A percentile compares a stretch with the other conserved stretches of the same genome.
These are phyloP conservation scores for Megamerina dolium DNA, from an alignment of 2,888 invertebrate species.

Conservation along the genomic window DNA sequence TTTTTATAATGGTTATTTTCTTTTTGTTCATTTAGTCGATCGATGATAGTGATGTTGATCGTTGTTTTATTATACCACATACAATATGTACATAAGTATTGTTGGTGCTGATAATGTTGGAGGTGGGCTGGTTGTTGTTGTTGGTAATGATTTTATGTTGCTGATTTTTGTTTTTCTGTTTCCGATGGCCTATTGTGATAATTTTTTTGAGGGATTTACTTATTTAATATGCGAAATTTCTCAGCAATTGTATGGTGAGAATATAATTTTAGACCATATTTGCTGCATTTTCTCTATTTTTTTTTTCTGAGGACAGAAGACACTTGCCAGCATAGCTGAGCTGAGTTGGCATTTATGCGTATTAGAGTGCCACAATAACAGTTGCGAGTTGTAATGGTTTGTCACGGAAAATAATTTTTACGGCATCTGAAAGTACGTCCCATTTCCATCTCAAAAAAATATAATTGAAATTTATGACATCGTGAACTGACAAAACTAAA, in stretches of 20 bases:
- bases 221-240: conserved; percentile 46
- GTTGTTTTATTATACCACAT: too few species aligned
- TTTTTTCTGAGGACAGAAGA: too few species aligned
- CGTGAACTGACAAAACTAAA: too few species aligned
- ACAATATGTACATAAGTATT: too few species aligned
- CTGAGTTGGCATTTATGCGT: too few species aligned
- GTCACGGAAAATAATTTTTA: too few species aligned
- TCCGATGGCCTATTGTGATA: conserved; percentile 44
- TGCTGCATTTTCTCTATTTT: conserved; percentile 19
- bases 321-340: too few species aligned
- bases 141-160: conserved; percentile 2
- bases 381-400: too few species aligned
- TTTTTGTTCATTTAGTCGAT: conserved; percentile 7
- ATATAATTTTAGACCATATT: conserved; percentile 26
- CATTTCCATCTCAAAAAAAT: too few species aligned
- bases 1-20: not conserved
- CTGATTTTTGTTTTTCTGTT: conserved; percentile 3
- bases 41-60: conserved; percentile 11
- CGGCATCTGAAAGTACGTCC: too few species aligned
- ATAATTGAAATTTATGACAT: too few species aligned
- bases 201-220: conserved; percentile 45
- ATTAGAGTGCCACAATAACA: too few species aligned
- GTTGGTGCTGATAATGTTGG: conserved; percentile 12
- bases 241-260: conserved; percentile 44
- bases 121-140: conserved; percentile 4